Evolutionary conservation across 1,140 invertebrate genomes (phyloP).

Genomic region (Babylonia areolata): DNA sequence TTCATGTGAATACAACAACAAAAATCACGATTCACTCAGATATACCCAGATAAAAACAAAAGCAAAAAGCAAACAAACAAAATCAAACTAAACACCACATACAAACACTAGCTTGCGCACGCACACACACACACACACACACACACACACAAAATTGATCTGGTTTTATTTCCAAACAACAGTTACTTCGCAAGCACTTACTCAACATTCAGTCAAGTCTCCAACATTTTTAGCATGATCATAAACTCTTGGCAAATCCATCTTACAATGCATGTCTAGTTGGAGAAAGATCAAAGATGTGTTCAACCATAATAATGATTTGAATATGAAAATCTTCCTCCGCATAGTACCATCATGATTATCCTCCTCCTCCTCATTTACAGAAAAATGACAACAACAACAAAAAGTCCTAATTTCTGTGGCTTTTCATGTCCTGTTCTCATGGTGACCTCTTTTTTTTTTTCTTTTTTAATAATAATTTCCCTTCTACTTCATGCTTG

Average conservation of each 20-base stretch:
- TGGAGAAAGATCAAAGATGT: neutral
- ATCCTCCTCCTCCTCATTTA: too few species aligned
- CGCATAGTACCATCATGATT: too few species aligned
- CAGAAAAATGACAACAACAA: too few species aligned
- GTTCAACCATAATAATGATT: neutral
- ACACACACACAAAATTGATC: neutral
- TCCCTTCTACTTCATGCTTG: too few species aligned
- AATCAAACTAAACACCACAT: neutral
- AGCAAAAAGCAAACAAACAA: neutral
- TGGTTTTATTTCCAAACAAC: neutral
- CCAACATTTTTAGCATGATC: neutral
- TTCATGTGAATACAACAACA: neutral
- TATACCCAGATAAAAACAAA: neutral
- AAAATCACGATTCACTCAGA: neutral
- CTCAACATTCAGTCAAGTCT: neutral
- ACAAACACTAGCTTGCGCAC: neutral
- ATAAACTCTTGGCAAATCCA: neutral
- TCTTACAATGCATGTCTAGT: neutral
- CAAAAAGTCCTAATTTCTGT: too few species aligned
- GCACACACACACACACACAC: neutral
- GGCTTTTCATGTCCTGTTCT: too few species aligned
- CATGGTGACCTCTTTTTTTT: too few species aligned
- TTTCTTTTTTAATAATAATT: too few species aligned
- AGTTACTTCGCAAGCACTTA: neutral
- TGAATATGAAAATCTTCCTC: neutral